Conservation (phyloP, 1,140 invertebrate species). For the Zaprionus taronus region DNA sequence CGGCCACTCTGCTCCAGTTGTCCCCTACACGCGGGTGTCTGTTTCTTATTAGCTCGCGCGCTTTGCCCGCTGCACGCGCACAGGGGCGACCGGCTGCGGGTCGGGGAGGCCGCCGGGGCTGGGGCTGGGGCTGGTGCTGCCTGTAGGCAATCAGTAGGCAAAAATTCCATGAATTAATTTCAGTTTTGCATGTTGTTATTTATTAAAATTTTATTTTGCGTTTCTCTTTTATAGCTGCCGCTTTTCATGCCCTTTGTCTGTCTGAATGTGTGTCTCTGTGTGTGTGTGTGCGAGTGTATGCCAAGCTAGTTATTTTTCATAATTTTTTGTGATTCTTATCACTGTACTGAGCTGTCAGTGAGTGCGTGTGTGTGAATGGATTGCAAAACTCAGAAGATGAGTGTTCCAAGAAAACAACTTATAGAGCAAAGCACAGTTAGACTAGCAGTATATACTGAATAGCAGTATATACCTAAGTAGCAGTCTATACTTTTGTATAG, state of each 20-base stretch:
- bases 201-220: slow-evolving; percentile 77
- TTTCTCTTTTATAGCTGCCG: slow-evolving; percentile 73
- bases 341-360: slow-evolving; percentile 23
- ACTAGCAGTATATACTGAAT: not conserved
- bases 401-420: slow-evolving; percentile 1
- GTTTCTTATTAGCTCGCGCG: slow-evolving; percentile 74
- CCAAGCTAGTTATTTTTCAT: slow-evolving; percentile 50
- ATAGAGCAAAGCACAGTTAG: not conserved
- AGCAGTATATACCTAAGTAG: not conserved
- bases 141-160: slow-evolving; percentile 54
- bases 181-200: slow-evolving; percentile 84
- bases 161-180: slow-evolving; percentile 83
- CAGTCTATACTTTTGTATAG: not conserved
- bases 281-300: not conserved
- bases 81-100: not conserved
- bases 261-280: slow-evolving; percentile 1
- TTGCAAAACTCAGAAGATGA: not conserved
- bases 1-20: slow-evolving; percentile 58
- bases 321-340: slow-evolving; percentile 57
- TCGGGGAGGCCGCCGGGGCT: not conserved
- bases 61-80: slow-evolving; percentile 49
- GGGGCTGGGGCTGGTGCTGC: not conserved
- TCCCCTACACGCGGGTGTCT: slow-evolving; percentile 71
- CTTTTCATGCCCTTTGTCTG: slow-evolving; percentile 29
- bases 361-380: slow-evolving; percentile 11